Evolutionary conservation across 2,888 invertebrate genomes (phyloP).

Genomic region (Platycheirus albimanus): DNA sequence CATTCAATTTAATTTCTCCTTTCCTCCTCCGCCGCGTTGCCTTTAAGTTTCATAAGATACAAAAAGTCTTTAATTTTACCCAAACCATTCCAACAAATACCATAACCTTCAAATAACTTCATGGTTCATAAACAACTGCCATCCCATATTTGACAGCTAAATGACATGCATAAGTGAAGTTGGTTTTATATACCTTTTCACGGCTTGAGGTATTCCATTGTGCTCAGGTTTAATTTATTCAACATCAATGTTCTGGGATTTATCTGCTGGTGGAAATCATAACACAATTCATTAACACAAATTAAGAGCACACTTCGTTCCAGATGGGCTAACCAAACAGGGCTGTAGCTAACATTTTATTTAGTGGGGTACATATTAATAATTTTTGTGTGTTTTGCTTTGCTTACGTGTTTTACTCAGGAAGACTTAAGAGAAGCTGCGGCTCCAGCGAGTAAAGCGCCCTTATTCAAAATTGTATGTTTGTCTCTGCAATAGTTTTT

Average conservation of each 20-base stretch:
- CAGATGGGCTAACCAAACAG: background rate
- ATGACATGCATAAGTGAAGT: background rate
- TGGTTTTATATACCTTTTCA: background rate
- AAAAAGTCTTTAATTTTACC: background rate
- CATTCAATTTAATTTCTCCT: background rate
- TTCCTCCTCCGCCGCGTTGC: background rate
- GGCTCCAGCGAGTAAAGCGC: no score
- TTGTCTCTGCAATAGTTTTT: no score
- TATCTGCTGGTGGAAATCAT: background rate
- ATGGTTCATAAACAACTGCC: background rate
- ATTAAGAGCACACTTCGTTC: conserved; percentile 6
- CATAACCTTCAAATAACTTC: background rate
- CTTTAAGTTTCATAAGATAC: background rate
- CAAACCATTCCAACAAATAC: background rate
- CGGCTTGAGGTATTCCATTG: background rate
- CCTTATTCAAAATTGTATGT: no score
- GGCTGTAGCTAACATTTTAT: background rate
- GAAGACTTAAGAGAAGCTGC: no score
- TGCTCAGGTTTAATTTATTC: conserved; percentile 10
- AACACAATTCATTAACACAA: conserved; percentile 37
- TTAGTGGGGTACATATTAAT: no score
- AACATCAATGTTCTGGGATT: background rate
- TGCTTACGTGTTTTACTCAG: no score
- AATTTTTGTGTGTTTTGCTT: no score
- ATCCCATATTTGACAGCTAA: background rate